Evolutionary conservation across 2,888 invertebrate species (phyloP), one percentile per base, ranked within the genome.

Genomic region (Gymnocheta viridis): DNA sequence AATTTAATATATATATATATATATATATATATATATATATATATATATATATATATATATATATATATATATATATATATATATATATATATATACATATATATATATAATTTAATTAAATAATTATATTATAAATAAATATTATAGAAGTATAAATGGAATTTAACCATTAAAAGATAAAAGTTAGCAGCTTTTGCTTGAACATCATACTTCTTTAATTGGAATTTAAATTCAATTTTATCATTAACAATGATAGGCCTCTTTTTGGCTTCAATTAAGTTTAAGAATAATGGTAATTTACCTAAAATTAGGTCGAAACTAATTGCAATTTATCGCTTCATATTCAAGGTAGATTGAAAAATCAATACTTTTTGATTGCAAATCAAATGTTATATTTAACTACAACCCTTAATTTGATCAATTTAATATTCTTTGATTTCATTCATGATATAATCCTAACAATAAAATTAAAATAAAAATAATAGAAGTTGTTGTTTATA

Each of bases 351-450:
- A n/a, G n/a, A n/a, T n/a, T n/a, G n/a, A n/a, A n/a, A n/a, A 32
- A 5, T 32, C 5, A 32, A 32, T 32, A 32, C 32, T 32, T 93
- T 92, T 91, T 87, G 83, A 88, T 86, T 88, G 87, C 87, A 88
- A 88, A 87, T 88, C 86, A 88, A 87, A 87, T 87, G 87, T 88
- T 88, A 87, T 87, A 85, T 73, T 87, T 88, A 88, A 88, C 88
- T 88, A 88, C 85, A 86, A 86, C 83, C 7, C 32, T 41, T 41
- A 41, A 77, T 92, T 86, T 85, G 91, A 87, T 93, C 93, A 94
- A 86, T 93, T 93, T 93, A 94, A 91, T 88, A 94, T 93, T 88
- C 94, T 94, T 93, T 94, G 93, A 24, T 92, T 92, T 93, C 93
- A 94, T 92, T 94, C 93, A 89, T 93, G 92, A 38, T 92, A 92